A percentile compares a stretch with the other conserved stretches of the same genome.
These are phyloP conservation scores for Hyperoplus immaculatus DNA, from an alignment of 2,797 vertebrate species.

Conservation along the genomic window DNA sequence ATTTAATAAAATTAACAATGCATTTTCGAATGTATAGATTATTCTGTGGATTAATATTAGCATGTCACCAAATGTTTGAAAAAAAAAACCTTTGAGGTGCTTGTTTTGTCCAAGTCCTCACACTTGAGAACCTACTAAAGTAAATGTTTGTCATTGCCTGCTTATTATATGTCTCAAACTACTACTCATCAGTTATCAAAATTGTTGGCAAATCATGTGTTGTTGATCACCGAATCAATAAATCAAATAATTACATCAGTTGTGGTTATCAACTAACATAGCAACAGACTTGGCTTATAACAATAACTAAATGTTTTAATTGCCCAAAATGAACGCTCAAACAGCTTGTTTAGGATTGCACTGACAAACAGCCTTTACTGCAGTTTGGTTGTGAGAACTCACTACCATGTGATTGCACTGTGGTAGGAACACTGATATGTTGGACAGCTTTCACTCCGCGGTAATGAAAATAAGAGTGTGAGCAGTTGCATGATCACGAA, in stretches of 20 bases:
- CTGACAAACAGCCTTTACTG: neutral
- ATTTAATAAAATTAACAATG: too few species aligned
- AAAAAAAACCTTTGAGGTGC: neutral
- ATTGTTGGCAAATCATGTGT: neutral
- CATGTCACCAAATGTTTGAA: neutral
- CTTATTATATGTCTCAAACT: neutral
- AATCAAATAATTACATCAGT: neutral
- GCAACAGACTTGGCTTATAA: neutral
- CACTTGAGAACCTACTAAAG: neutral
- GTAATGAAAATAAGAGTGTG: slow-evolving; percentile 47
- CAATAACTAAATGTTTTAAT: neutral
- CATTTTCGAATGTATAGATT: neutral
- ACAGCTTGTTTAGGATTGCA: neutral
- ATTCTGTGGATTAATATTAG: neutral
- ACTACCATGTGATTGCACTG: slow-evolving; percentile 7
- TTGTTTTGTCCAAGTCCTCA: neutral
- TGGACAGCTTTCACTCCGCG: neutral
- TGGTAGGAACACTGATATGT: slow-evolving; percentile 19
- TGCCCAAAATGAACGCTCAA: neutral
- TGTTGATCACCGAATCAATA: slow-evolving; percentile 4
- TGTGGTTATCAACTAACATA: neutral
- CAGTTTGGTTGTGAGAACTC: slow-evolving; percentile 1
- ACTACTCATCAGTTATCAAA: neutral
- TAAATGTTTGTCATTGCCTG: neutral
- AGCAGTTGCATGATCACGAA: slow-evolving; percentile 61